These are phyloP conservation scores for Coptodon bakossiorum DNA, from an alignment of 2,113 vertebrate genomes.

Conservation along the genomic window DNA sequence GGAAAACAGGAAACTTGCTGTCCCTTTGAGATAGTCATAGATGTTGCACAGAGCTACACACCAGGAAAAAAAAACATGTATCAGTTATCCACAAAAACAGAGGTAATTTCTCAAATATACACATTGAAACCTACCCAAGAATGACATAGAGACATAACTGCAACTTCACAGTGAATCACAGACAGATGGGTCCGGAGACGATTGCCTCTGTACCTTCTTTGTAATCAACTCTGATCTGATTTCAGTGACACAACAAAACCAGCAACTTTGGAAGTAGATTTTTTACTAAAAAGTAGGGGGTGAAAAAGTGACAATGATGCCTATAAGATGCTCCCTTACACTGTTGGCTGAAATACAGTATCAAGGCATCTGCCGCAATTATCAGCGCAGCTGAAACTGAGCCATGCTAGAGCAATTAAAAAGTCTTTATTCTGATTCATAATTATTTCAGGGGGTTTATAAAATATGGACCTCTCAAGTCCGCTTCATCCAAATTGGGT, in stretches of 20 bases:
- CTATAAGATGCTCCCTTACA: background rate
- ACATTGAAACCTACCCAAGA: background rate
- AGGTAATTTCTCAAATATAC: background rate
- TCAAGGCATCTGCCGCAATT: background rate
- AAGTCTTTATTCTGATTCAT: slow-evolving; percentile 29
- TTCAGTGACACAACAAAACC: slow-evolving; percentile 11
- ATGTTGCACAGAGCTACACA: slow-evolving; percentile 36
- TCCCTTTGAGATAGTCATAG: slow-evolving; percentile 48
- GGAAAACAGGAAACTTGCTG: slow-evolving; percentile 30
- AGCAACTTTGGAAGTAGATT: background rate
- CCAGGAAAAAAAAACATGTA: background rate
- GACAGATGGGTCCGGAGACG: background rate
- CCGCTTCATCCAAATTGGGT: slow-evolving; percentile 19
- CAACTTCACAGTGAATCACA: background rate
- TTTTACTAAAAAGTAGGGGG: background rate
- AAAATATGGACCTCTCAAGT: slow-evolving; percentile 24
- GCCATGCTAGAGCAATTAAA: slow-evolving; percentile 31
- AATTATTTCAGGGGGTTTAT: slow-evolving; percentile 40
- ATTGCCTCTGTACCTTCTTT: background rate
- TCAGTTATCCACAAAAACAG: background rate
- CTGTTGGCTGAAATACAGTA: background rate
- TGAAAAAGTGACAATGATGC: background rate
- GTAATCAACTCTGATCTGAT: slow-evolving; percentile 10
- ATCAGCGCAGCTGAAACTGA: background rate
- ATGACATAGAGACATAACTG: background rate